Evolutionary conservation across 2,797 vertebrate genomes (phyloP).

Genomic region (Eremophila alpestris): DNA sequence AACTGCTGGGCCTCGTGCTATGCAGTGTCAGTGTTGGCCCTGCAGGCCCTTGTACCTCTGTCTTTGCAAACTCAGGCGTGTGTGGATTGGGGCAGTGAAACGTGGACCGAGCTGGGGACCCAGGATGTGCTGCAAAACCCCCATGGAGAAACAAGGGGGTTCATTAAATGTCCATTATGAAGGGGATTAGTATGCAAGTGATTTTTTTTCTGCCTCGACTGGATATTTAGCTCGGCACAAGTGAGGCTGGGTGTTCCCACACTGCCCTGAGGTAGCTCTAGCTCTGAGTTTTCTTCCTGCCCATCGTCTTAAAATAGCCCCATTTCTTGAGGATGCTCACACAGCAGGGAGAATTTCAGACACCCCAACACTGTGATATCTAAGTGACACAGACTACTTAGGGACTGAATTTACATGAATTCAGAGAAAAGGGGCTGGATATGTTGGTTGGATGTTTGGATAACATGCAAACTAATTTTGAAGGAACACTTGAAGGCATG

Average conservation of each 20-base stretch:
- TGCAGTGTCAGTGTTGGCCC: background rate
- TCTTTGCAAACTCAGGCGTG: background rate
- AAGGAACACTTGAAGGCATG: background rate
- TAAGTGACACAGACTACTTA: background rate
- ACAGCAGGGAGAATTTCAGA: background rate
- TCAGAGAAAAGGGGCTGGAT: background rate
- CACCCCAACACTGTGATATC: background rate
- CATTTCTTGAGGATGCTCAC: background rate
- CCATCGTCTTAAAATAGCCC: background rate
- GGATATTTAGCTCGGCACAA: background rate
- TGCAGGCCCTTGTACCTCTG: background rate
- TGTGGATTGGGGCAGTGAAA: background rate
- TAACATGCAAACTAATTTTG: background rate
- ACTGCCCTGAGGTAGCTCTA: background rate
- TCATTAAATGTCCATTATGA: background rate
- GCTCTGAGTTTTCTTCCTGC: background rate
- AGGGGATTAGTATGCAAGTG: background rate
- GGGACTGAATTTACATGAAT: background rate
- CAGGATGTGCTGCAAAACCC: background rate
- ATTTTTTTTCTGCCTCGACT: background rate
- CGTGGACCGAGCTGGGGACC: background rate
- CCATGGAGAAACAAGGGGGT: background rate
- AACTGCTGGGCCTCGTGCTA: background rate
- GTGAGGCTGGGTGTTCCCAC: background rate
- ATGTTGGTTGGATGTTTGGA: background rate